Evolutionary conservation across 2,888 invertebrate species (phyloP).

Genomic region (Fissipunctia ypsillon): DNA sequence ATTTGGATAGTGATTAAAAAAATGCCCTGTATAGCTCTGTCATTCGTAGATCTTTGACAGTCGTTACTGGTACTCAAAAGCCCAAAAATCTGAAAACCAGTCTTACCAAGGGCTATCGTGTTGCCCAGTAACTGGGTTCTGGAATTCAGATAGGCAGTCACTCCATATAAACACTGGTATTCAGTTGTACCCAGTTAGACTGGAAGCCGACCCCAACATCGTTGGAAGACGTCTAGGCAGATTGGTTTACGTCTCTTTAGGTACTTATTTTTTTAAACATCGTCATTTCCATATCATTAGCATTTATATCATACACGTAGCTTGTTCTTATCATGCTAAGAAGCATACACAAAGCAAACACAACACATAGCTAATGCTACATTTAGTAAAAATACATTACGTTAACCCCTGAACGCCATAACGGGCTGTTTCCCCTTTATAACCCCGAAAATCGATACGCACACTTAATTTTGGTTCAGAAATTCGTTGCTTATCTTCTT

Average conservation of each 20-base stretch:
- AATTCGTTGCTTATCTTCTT: conserved; percentile 39
- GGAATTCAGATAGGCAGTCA: too few species aligned
- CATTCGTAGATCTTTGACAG: too few species aligned
- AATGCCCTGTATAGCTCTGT: too few species aligned
- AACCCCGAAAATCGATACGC: conserved; percentile 64
- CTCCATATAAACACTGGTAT: neutral
- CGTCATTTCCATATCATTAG: conserved; percentile 22
- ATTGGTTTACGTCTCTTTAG: neutral
- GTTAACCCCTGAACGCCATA: conserved; percentile 53
- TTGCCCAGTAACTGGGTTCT: neutral
- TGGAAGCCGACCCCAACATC: neutral
- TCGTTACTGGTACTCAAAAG: neutral
- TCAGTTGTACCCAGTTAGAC: neutral
- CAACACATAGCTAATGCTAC: conserved; percentile 39
- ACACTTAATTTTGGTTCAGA: conserved; percentile 63
- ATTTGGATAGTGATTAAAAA: too few species aligned
- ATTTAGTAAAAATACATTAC: conserved; percentile 57
- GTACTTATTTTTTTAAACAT: neutral
- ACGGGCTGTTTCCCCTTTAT: conserved; percentile 43
- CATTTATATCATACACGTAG: conserved; percentile 14
- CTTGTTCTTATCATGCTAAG: conserved; percentile 12
- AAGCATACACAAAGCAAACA: conserved; percentile 34
- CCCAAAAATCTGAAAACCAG: neutral
- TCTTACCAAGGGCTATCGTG: neutral
- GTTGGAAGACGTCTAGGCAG: too few species aligned